A percentile compares a stretch with the other conserved stretches of the same genome.
Conservation (phyloP, 35 echinoderm and acorn worm species). For the Lytechinus pictus region DNA sequence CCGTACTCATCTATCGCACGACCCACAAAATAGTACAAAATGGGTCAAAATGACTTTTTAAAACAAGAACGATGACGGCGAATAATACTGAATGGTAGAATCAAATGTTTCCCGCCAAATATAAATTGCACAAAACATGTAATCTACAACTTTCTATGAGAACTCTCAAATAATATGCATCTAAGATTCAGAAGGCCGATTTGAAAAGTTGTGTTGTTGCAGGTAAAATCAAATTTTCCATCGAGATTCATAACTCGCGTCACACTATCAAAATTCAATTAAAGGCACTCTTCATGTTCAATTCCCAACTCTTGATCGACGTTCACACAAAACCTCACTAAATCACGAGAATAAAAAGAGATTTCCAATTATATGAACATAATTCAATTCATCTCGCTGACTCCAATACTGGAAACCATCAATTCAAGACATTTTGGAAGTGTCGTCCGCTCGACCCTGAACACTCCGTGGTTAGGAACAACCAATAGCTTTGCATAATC, state of each 20-base stretch:
- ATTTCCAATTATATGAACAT: not conserved
- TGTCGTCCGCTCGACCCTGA: not conserved
- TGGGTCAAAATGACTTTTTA: not conserved
- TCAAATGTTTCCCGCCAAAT: not conserved
- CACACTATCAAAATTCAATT: not conserved
- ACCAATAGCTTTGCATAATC: not conserved
- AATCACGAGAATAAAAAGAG: not conserved
- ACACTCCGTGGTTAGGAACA: not conserved
- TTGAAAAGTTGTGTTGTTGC: not conserved
- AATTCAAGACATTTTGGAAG: not conserved
- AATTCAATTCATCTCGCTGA: not conserved
- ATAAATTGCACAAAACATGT: not conserved
- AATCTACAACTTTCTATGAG: too few relatives aligned
- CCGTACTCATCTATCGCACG: not conserved
- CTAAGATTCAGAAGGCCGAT: not conserved
- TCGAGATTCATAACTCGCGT: not conserved
- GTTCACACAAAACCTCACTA: not conserved
- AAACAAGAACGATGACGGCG: not conserved
- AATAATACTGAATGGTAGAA: not conserved
- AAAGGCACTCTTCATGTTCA: not conserved
- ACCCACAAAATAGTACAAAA: slow-evolving; percentile 1
- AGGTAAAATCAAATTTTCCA: not conserved
- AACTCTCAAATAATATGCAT: too few relatives aligned
- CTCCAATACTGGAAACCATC: not conserved
- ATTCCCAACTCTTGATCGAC: not conserved